Percentiles rank a stretch among this genome's conserved stretches.
Conservation (phyloP, 2,113 vertebrate species). For the Alethe castanea region DNA sequence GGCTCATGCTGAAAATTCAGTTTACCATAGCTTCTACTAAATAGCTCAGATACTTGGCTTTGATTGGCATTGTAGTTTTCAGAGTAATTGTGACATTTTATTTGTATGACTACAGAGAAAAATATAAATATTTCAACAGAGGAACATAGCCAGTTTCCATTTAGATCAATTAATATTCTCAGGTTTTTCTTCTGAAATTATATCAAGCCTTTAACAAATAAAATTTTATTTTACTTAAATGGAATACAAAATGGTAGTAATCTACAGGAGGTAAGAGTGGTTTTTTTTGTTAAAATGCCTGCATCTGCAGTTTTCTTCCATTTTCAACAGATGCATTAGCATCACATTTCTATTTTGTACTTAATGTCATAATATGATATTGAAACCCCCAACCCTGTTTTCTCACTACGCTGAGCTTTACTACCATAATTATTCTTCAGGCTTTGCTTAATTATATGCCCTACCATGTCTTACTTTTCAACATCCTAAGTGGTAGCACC, state of each 20-base stretch:
- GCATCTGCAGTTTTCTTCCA: background rate
- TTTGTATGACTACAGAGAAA: background rate
- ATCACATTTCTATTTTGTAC: conserved; percentile 4
- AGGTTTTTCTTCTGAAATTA: background rate
- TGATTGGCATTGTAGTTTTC: background rate
- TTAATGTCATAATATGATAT: background rate
- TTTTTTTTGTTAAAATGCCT: background rate
- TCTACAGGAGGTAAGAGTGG: background rate
- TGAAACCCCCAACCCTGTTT: background rate
- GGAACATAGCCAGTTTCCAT: background rate
- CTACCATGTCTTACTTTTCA: conserved; percentile 14
- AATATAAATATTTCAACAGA: background rate
- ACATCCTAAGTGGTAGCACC: background rate
- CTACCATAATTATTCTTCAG: conserved; percentile 30
- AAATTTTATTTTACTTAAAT: background rate
- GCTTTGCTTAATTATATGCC: conserved; percentile 32
- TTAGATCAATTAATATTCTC: background rate
- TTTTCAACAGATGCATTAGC: background rate
- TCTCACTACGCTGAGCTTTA: conserved; percentile 5
- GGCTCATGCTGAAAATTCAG: background rate
- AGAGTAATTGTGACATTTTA: background rate
- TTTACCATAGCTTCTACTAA: background rate
- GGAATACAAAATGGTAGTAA: background rate
- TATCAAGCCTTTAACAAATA: background rate
- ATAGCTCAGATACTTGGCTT: background rate